Base-by-base conservation (phyloP, 1,140 invertebrate species). In the Aphis gossypii region DNA sequence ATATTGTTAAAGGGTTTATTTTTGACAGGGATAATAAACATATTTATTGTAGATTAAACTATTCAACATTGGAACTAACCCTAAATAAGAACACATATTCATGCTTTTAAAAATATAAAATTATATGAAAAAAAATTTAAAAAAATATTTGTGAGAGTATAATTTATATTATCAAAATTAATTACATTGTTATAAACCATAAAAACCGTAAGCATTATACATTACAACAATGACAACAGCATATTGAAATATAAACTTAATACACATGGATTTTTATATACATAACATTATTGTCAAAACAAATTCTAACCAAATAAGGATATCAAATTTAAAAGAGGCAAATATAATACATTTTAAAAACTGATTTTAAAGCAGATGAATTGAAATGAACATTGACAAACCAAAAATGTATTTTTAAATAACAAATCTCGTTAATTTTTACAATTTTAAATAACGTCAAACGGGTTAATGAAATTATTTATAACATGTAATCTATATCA, bases 241-340 rank as follows among this genome's bases (percentile, higher is more conserved):
- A 88, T 88, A 88, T 54, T 88, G 46, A 88, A 88, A 54, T 88
- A 54, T 48, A 88, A 51, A 4, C 35, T 88, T 88, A 51, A 88
- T 88, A 88, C 46, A 88, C 84, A 86, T 86, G 30, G 7, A 18
- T 88, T 54, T 88, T 35, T 54, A 51, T 48, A 88, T 30, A 88
- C n/a, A 54, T 35, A 88, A 88, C n/a, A 54, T 35, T 38, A n/a
- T 38, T 51, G 21, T 88, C 48, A 88, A 54, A 86, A 88, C n/a
- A 88, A 41, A 41, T 41, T 41, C 38, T 41, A 41, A 41, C 38
- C 38, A 41, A 41, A 41, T 41, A 41, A 41, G 38, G 38, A 41
- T 41, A 41, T 41, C 38, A 41, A 41, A 41, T 41, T 41, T 41
- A 41, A 41, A 41, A 2, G 38, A 41, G 2, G 2, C 38, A 41